Evolutionary conservation across 2,797 vertebrate species (phyloP), one percentile per base, ranked within the genome.

Genomic region (Graptemys geographica): DNA sequence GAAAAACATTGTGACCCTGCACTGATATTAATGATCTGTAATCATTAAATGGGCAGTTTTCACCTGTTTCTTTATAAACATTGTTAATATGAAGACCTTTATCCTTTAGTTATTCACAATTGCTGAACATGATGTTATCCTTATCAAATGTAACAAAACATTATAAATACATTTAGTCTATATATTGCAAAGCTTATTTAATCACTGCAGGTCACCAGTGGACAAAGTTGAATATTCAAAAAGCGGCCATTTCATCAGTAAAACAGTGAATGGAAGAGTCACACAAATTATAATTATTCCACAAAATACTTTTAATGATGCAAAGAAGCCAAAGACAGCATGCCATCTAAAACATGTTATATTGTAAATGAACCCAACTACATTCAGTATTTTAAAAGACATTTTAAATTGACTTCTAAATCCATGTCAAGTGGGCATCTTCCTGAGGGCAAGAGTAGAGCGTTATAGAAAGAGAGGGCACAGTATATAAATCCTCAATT

Each of bases 221-320:
- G 31, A 41, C 81, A 92, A 33, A 44, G 37, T 65, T 91, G 93
- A 87, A 57, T 8, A 92, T 18, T 0, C n/a, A 19, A 81, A 4
- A 79, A 37, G 5, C 8, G 85, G 86, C 86, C 21, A 55, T 84
- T 84, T 85, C n/a, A 88, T 78, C 62, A 91, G 28, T 79, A 92
- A 96, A 90, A 72, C n/a, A 72, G 18, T 23, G n/a, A 72, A 72
- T 72, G 21, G 69, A 72, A 84, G 2, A 94, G 94, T 89, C 23
- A 87, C 88, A 57, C 0, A 0, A 27, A 2, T 93, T 44, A 89
- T 37, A 92, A 80, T 11, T 88, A 82, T 31, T 93, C 59, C 78
- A 44, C 93, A 93, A 96, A 97, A 95, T 90, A 93, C 3, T 91
- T 97, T 96, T 96, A 97, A 94, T 96, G 94, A 90, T 41, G 16